Conservation (phyloP, 2,113 vertebrate genomes). For the Thymallus thymallus region DNA sequence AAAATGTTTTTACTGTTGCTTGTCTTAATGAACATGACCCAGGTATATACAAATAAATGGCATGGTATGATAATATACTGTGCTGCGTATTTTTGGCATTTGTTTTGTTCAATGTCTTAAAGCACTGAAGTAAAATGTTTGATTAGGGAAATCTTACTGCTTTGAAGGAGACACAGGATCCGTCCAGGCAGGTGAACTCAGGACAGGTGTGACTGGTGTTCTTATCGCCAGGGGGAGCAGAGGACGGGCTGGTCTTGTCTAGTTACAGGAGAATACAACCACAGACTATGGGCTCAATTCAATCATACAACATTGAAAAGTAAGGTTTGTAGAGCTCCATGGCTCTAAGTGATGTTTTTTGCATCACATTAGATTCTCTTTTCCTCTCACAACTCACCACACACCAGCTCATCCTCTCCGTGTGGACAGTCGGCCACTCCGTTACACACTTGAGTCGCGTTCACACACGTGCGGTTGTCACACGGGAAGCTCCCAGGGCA, state of each 20-base stretch:
- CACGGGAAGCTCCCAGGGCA: constrained; percentile 78
- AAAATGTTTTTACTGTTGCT: too few species aligned
- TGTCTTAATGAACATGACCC: too few species aligned
- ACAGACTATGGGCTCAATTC: too few species aligned
- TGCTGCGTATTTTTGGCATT: not conserved
- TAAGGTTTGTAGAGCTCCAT: too few species aligned
- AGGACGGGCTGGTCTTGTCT: constrained; percentile 58
- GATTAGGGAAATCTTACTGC: constrained; percentile 57
- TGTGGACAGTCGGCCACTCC: constrained; percentile 72
- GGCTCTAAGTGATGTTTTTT: too few species aligned
- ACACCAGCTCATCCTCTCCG: constrained; percentile 80
- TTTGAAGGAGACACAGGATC: constrained; percentile 78
- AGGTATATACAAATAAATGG: too few species aligned
- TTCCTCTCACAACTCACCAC: constrained; percentile 68
- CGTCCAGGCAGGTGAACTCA: constrained; percentile 79
- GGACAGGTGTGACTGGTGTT: constrained; percentile 67
- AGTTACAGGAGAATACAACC: not conserved
- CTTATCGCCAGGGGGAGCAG: constrained; percentile 39
- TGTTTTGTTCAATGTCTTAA: not conserved
- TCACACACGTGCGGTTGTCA: constrained; percentile 76
- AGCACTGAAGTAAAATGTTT: not conserved
- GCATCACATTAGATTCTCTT: too few species aligned
- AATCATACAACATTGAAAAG: too few species aligned
- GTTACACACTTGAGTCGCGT: constrained; percentile 72
- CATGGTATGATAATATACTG: not conserved